Evolutionary conservation across 64 coral and sea anemone species (phyloP), one percentile per base, ranked within the genome.

Genomic region (Astreopora myriophthalma): DNA sequence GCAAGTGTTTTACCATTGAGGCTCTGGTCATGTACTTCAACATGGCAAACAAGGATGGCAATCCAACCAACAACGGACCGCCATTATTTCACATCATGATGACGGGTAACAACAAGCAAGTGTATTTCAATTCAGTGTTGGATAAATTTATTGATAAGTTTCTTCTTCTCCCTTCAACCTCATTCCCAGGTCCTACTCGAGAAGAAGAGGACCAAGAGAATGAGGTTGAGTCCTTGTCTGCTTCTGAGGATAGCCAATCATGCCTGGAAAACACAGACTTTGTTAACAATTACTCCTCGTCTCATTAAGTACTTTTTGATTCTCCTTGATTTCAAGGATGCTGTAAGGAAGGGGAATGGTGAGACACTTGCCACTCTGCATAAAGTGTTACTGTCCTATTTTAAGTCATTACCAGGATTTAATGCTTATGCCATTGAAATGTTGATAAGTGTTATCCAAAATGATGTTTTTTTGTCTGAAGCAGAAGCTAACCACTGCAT

Each of bases 381-480:
- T 44, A 93, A 88, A 69, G 6, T 69, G 4, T 24, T 93, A 28
- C 40, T 80, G 14, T n/a, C 35, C 7, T 31, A 87, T 58, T 93
- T 93, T 32, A 49, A 65, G 24, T 51, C 91, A 67, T 12, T 39
- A 7, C 62, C 68, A 39, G 71, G 58, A n/a, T 93, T 79, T 26
- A 93, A 93, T 87, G 73, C 72, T 0, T 93, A 87, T 80, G 39
- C 91, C 34, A 93, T 81, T 34, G 91, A 93, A 69, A 93, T 93
- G 84, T 24, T 93, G 11, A 60, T 88, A 2, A 88, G 32, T 32
- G 49, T 93, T 34, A 24, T 80, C 3, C 91, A 93, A 57, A 78
- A 75, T 66, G 74, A 87, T 5, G 84, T 69, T 52, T n/a, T 93
- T 2, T 44, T 93, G 22, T 80, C 84, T 29, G 48, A 66, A 34